Evolutionary conservation across 2,797 vertebrate genomes (phyloP), one percentile per base, ranked within the genome.

Genomic region (Cossypha dichroa): DNA sequence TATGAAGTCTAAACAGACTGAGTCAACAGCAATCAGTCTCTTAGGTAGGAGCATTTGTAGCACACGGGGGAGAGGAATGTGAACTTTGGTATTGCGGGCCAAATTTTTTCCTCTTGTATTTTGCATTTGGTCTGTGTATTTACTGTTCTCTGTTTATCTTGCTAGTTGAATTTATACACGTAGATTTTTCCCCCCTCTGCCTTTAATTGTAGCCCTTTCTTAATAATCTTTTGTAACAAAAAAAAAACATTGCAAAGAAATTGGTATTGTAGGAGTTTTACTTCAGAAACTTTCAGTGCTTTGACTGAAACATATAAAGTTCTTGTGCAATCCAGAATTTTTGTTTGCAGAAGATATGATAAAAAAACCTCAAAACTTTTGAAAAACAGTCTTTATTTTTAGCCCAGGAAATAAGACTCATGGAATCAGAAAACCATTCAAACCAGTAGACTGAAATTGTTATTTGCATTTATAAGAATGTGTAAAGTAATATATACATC

Each of bases 281-380:
- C 10, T 73, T 77, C 45, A 90, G 68, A 52, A 84, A 59, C 31
- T 38, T 72, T 14, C 15, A 25, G 5, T 0, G 5, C 81, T 96
- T 90, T 92, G 40, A 70, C 82, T 86, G 88, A 75, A 84, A 25
- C 20, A 7, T 38, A 22, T n/a, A 22, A 91, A 60, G 11, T 48
- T 68, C 49, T 29, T 68, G 33, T 72, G 56, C 15, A 83, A 88
- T 87, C 36, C 56, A 43, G 22, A 86, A 16, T 69, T 88, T 86
- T 77, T 86, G 19, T 45, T 45, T 82, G 43, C 15, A 28, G 36
- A 66, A 80, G 34, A 3, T 15, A 48, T 43, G 48, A 60, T 38
- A 78, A 68, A 83, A 51, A 85, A 19, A 36, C 67, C 91, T 93
- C 81, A 54, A 81, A 96, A 95, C 58, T 87, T 93, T 94, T 87